Base-by-base conservation (phyloP, 92 coral and sea anemone genomes). In the Isaurus tuberculatus region DNA sequence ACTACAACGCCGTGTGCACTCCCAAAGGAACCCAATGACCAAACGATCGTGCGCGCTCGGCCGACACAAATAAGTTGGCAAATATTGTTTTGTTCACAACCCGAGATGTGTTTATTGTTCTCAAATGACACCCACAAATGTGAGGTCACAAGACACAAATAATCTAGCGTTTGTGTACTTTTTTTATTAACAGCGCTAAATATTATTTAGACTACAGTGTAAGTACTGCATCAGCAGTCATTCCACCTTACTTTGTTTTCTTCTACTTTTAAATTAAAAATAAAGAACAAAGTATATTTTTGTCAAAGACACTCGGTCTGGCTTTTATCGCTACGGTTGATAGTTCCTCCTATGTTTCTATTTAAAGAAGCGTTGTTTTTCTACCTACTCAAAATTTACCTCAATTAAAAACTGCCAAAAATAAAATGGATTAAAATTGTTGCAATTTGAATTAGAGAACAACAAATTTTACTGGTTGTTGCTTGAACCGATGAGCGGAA, bases 81-180 rank as follows among this genome's bases (percentile, higher is more conserved):
- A 77, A 77, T 32, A 77, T 77, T 77, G 82, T 77, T 77, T 26
- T 77, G 40, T 77, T 57, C 70, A 77, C 53, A 74, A 74, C 30
- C 46, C n/a, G 46, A 31, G 66, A 29, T 57, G 44, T 74, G 66
- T 77, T 77, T 57, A 77, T 77, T 77, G 82, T 77, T 58, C 82
- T 77, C 55, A 27, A 22, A 43, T 34, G 70, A 34, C 70, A 60
- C 51, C 58, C 78, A 71, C 51, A 43, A 71, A 37, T 71, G 31
- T 48, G 78, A 71, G 57, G 57, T 71, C 78, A 71, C 78, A 22
- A 20, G 78, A 17, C 28, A 42, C 60, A 71, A 71, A 25, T 11
- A 71, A 33, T 25, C 17, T 42, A 20, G 55, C 31, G 13, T 42
- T 28, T 32, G 0, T 22, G 7, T 16, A 69, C 48, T 42, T 69